These are phyloP conservation scores for Neodiprion fabricii DNA, from an alignment of 1,140 invertebrate species.

Conservation along the genomic window DNA sequence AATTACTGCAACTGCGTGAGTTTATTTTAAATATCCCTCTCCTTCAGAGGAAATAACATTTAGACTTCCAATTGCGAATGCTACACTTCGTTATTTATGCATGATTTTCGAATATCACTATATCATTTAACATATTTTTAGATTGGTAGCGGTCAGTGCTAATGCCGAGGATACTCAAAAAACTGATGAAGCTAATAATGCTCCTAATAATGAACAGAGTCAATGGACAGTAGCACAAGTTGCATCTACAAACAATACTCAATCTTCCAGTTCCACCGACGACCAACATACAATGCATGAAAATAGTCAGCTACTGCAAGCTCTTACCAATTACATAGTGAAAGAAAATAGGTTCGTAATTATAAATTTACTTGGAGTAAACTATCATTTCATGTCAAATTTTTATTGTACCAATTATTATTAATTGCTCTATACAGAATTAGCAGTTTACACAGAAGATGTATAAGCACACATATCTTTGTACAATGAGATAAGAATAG, in stretches of 20 bases:
- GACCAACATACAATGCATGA: constrained; percentile 66
- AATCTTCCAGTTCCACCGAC: constrained; percentile 46
- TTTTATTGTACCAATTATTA: constrained; percentile 12
- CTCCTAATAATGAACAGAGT: constrained; percentile 42
- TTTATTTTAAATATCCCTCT: constrained; percentile 1
- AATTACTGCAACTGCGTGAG: constrained; percentile 24
- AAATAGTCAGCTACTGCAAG: constrained; percentile 76
- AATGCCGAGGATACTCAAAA: constrained; percentile 34
- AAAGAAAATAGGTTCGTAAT: constrained; percentile 69
- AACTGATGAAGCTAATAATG: constrained; percentile 39
- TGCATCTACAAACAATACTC: constrained; percentile 37
- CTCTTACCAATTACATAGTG: constrained; percentile 76
- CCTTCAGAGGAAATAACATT: constrained; percentile 15
- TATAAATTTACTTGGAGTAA: constrained; percentile 1
- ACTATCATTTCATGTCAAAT: not conserved
- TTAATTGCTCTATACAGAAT: no score
- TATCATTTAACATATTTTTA: not conserved
- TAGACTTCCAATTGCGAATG: not conserved
- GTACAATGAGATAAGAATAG: not conserved
- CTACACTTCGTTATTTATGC: no score
- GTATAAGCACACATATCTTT: no score
- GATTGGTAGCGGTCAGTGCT: constrained; percentile 26
- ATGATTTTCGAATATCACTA: no score
- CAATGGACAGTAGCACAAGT: constrained; percentile 43
- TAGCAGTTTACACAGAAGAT: no score